Evolutionary conservation across 2,113 vertebrate genomes (phyloP), one percentile per base, ranked within the genome.

Genomic region (Sciurus niger): DNA sequence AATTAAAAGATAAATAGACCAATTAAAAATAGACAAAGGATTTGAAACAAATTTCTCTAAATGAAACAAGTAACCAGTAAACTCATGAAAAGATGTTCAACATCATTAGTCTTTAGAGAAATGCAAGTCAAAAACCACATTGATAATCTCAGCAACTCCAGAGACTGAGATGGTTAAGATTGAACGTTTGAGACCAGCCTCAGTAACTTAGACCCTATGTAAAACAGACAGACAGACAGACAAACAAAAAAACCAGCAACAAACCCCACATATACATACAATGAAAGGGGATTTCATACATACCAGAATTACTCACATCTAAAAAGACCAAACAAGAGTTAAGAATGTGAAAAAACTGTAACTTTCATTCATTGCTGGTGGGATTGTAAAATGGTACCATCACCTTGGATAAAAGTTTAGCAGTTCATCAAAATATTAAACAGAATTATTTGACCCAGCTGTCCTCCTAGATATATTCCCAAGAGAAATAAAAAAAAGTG

Each of bases 11-110:
- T 63, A 60, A 48, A 78, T 65, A 83, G 46, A 13, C 48, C 32
- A 67, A 74, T 79, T 89, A 67, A 89, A 92, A 96, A 70, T 37
- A 53, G 58, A 46, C 3, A 46, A 92, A 63, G 40, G 46, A 87
- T 84, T 46, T 72, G 68, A 88, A 77, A 72, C 16, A 37, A 22
- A 63, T 74, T 92, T 95, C 53, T 80, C 37, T 67, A n/a, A 43
- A 83, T 30, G 63, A 80, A 30, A 32, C 51, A 78, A 43, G 60
- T 93, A 28, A 11, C n/a, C 53, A 34, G 8, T 65, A 83, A 79
- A 25, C 12, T 28, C 60, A 51, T 51, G 68, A 74, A 68, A 85
- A 86, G 72, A 79, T 43, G 25, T 6, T 92, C 30, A 76, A 9
- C 22, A 65, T 88, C 16, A 51, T 79, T 53, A 82, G 51, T 24